Percentiles rank a stretch among this genome's conserved stretches.
These are phyloP conservation scores for Empidonax alnorum DNA, from an alignment of 2,113 vertebrate species.

Conservation along the genomic window DNA sequence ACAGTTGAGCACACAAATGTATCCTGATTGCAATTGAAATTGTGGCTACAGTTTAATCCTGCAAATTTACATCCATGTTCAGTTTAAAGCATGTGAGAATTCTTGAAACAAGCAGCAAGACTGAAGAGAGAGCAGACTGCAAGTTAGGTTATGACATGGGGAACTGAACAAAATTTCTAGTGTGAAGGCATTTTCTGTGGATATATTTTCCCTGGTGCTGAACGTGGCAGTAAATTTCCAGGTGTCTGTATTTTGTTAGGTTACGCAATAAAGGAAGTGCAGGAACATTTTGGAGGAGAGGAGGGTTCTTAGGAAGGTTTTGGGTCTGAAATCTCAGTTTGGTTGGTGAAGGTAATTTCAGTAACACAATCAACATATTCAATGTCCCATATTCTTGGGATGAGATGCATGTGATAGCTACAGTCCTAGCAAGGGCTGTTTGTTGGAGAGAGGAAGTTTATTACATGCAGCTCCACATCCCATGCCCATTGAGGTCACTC, in stretches of 20 bases:
- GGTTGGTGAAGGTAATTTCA: neutral
- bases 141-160: neutral
- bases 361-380: neutral
- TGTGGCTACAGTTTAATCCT: neutral
- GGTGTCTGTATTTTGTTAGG: neutral
- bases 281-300: neutral
- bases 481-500: neutral
- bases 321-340: neutral
- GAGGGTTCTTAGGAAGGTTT: neutral
- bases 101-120: neutral
- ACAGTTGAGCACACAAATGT: neutral
- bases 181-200: neutral
- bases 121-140: neutral
- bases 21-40: neutral
- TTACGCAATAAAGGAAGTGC: neutral
- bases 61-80: neutral
- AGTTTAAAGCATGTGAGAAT: neutral
- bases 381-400: too few species aligned
- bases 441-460: neutral
- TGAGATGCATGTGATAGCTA: neutral
- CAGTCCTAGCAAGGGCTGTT: neutral
- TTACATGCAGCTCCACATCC: neutral
- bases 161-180: neutral
- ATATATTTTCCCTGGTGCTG: neutral
- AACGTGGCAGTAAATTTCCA: neutral